Percentiles rank a stretch among this genome's conserved stretches.
Conservation (phyloP, 2,888 invertebrate species). For the Parasteatoda lunata region DNA sequence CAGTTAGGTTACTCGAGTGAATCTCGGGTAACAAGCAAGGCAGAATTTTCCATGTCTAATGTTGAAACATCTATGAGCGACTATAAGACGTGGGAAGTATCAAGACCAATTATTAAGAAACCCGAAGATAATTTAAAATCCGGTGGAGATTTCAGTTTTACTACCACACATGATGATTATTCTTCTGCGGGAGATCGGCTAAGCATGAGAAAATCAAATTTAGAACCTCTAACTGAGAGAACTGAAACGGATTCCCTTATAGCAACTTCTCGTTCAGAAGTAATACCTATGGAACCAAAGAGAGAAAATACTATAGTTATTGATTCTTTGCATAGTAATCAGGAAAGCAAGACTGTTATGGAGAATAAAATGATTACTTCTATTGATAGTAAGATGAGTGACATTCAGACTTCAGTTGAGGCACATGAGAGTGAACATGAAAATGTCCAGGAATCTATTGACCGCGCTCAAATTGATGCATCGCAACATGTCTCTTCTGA, state of each 20-base stretch:
- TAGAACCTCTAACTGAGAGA: conserved; percentile 32
- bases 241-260: conserved; percentile 18
- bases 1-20: conserved; percentile 9
- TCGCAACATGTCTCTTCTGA: neutral
- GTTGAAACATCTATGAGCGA: conserved; percentile 22
- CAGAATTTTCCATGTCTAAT: conserved; percentile 6
- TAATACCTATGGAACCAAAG: neutral
- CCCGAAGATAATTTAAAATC: conserved; percentile 64
- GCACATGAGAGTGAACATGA: neutral
- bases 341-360: neutral
- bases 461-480: neutral
- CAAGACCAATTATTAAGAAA: conserved; percentile 26
- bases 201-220: neutral
- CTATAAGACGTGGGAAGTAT: conserved; percentile 24
- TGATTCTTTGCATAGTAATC: neutral
- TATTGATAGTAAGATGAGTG: too few species aligned
- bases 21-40: neutral
- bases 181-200: neutral
- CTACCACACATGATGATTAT: conserved; percentile 45
- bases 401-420: neutral
- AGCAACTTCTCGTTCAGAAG: neutral
- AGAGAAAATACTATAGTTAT: neutral
- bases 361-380: neutral
- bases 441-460: neutral
- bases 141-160: conserved; percentile 61